Conservation (phyloP, 2,888 invertebrate genomes). For the Erynnis tages region DNA sequence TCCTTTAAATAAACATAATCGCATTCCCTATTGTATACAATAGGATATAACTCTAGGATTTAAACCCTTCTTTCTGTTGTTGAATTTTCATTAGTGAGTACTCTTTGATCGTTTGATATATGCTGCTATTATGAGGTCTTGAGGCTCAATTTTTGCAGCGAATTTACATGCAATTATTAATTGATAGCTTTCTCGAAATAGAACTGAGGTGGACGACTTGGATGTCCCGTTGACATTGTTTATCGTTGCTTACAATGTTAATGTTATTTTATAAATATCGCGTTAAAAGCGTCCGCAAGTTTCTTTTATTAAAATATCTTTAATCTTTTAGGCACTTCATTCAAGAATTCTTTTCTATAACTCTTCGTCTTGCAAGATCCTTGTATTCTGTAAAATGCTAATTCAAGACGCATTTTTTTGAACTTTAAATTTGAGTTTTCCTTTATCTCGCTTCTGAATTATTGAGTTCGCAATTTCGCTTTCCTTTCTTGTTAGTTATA, state of each 20-base stretch:
- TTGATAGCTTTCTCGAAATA: conserved; percentile 25
- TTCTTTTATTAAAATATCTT: background rate
- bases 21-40: background rate
- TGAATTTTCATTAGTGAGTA: conserved; percentile 19
- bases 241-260: background rate
- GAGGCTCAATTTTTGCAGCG: conserved; percentile 16
- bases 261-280: background rate
- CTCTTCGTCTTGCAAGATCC: no score
- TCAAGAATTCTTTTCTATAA: no score
- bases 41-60: conserved; percentile 5
- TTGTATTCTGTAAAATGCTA: no score
- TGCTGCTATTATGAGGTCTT: conserved; percentile 10
- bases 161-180: conserved; percentile 23
- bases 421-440: no score
- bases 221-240: background rate
- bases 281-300: background rate
- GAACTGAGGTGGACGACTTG: background rate
- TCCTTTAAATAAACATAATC: no score
- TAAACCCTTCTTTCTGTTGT: conserved; percentile 3
- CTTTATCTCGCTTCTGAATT: no score
- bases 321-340: no score
- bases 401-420: no score
- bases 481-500: no score
- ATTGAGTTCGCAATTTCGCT: no score
- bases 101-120: background rate